Percentiles rank a stretch among this genome's conserved stretches.
Conservation (phyloP, 2,888 invertebrate species). For the Hirtodrosophila confusa region DNA sequence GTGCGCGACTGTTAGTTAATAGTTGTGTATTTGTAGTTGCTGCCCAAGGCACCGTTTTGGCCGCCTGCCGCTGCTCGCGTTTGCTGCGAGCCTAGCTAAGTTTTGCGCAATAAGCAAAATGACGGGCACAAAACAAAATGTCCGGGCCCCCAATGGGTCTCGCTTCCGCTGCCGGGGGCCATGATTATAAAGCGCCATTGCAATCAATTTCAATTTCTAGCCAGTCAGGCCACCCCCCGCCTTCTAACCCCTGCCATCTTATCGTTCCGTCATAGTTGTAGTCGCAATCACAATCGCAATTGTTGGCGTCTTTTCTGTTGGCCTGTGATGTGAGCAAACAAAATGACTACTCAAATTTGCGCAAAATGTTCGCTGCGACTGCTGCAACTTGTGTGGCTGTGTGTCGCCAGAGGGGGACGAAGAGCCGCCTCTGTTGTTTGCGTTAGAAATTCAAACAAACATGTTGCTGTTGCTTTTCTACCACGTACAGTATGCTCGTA, state of each 20-base stretch:
- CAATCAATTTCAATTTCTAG: slow-evolving; percentile 54
- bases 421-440: slow-evolving; percentile 49
- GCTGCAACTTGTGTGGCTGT: slow-evolving; percentile 54
- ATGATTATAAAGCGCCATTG: slow-evolving; percentile 59
- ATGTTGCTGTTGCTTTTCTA: slow-evolving; percentile 48
- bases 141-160: slow-evolving; percentile 64
- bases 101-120: slow-evolving; percentile 84
- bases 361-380: slow-evolving; percentile 70
- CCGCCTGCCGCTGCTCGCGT: slow-evolving; percentile 24
- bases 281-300: slow-evolving; percentile 30
- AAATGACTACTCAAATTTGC: slow-evolving; percentile 82
- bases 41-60: slow-evolving; percentile 23
- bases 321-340: slow-evolving; percentile 83
- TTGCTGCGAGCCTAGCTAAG: slow-evolving; percentile 71
- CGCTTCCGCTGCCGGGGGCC: slow-evolving; percentile 71
- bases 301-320: slow-evolving; percentile 72
- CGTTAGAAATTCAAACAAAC: slow-evolving; percentile 75
- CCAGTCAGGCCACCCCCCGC: slow-evolving; percentile 13
- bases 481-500: slow-evolving; percentile 1
- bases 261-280: slow-evolving; percentile 52
- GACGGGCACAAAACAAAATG: slow-evolving; percentile 84
- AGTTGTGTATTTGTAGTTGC: slow-evolving; percentile 35
- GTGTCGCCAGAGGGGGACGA: background rate
- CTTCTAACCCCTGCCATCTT: slow-evolving; percentile 25
- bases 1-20: slow-evolving; percentile 16